Evolutionary conservation across 2,797 vertebrate genomes (phyloP).

Genomic region (Octomys mimax): DNA sequence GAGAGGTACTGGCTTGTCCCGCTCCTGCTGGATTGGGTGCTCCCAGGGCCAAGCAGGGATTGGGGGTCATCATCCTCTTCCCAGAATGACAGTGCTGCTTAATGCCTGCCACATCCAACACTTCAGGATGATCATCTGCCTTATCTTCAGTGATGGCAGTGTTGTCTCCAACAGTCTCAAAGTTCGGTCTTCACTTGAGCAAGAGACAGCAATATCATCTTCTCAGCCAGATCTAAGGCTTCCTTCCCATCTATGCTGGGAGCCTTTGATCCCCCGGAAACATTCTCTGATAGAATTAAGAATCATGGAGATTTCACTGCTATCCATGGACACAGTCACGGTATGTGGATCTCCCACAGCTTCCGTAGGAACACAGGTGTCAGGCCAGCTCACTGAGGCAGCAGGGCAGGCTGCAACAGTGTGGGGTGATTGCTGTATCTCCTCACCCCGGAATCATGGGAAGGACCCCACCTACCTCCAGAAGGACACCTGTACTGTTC

Average conservation of each 20-base stretch:
- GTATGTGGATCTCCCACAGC: conserved; percentile 90
- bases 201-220: conserved; percentile 94
- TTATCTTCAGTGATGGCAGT: conserved; percentile 99
- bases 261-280: conserved; percentile 88
- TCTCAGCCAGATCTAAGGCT: conserved; percentile 94
- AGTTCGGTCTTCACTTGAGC: conserved; percentile 97
- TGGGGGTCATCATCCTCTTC: conserved; percentile 96
- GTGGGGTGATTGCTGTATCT: conserved; percentile 93
- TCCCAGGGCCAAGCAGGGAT: conserved; percentile 94
- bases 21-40: conserved; percentile 91
- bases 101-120: conserved; percentile 96
- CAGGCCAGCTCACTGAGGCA: conserved; percentile 91
- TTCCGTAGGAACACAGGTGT: conserved; percentile 90
- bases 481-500: conserved; percentile 90
- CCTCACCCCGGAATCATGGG: conserved; percentile 93
- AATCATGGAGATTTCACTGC: conserved; percentile 92
- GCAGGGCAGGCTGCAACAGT: conserved; percentile 93
- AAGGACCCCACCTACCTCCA: conserved; percentile 92
- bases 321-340: conserved; percentile 92
- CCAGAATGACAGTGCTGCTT: conserved; percentile 96
- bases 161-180: conserved; percentile 98
- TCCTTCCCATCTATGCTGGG: conserved; percentile 92
- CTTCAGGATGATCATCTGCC: conserved; percentile 96
- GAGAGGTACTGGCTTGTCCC: conserved; percentile 88
- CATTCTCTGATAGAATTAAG: conserved; percentile 93